Evolutionary conservation across 23 tunicate species (phyloP), one percentile per base, ranked within the genome.

Genomic region (Pegea sp.): DNA sequence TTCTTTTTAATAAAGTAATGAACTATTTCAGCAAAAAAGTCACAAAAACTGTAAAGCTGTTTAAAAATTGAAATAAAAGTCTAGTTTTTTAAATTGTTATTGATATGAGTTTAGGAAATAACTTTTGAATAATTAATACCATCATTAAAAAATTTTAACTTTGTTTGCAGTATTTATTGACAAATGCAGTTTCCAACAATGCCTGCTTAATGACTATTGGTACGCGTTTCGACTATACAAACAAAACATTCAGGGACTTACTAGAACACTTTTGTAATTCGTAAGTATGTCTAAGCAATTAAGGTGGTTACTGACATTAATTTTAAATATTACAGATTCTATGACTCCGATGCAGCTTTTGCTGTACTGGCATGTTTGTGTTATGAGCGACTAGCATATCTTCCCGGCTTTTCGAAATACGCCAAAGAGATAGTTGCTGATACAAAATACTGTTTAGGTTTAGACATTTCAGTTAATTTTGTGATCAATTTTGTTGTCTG

Each of bases 381-480:
- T 38, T 38, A 38, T 16, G 11, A 11, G 13, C 46, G 13, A 38
- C 46, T 38, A 8, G 46, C 46, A 8, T 38, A 38, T 38, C 46
- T 38, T 8, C 46, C 46, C 11, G 16, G 13, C 11, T 38, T 38
- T 38, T 38, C 46, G 11, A 38, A 38, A 16, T 16, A 38, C 16
- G 46, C 16, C 46, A 38, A 38, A 38, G 46, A 16, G 16, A 38
- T 38, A 38, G 16, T 38, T 8, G 16, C 11, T 38, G 46, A 38
- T 38, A 38, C 46, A 38, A 38, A 38, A 38, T 38, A 38, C 46
- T 38, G 46, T 38, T 38, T 38, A 38, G 16, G 46, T 38, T 8
- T 8, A n/a, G n/a, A n/a, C n/a, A n/a, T n/a, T n/a, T n/a, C n/a
- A n/a, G n/a, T n/a, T n/a, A n/a, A n/a, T n/a, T n/a, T n/a, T n/a